Evolutionary conservation across 2,797 vertebrate genomes (phyloP).

Genomic region (Dryobates pubescens): DNA sequence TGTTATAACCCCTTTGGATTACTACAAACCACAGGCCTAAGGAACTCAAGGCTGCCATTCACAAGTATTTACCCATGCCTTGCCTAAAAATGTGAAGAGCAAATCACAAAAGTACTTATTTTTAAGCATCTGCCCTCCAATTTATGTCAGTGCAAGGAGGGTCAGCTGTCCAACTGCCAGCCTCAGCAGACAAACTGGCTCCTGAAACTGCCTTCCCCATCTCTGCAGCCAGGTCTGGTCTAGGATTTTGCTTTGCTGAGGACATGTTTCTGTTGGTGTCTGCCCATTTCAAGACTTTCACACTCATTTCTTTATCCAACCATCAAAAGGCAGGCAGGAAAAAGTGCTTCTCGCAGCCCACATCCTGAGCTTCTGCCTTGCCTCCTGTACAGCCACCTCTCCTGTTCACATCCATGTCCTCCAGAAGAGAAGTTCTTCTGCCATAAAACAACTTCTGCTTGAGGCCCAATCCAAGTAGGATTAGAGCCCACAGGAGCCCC

Average conservation of each 20-base stretch:
- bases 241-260: background rate
- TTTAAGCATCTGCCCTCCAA: constrained; percentile 38
- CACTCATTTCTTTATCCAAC: background rate
- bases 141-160: background rate
- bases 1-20: constrained; percentile 13
- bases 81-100: constrained; percentile 44
- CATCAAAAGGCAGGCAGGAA: background rate
- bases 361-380: background rate
- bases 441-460: background rate
- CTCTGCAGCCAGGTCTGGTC: background rate
- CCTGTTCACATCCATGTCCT: background rate
- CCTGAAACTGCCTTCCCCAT: background rate
- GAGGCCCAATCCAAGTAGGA: background rate
- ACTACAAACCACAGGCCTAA: constrained; percentile 46
- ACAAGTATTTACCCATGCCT: constrained; percentile 9
- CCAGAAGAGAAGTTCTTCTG: background rate
- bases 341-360: background rate
- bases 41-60: constrained; percentile 1
- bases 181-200: constrained; percentile 33
- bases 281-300: background rate
- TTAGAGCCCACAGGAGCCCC: background rate
- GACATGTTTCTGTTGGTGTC: background rate
- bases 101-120: constrained; percentile 15
- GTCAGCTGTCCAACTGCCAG: background rate
- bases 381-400: background rate